These are phyloP conservation scores for Benitochromis conjunctus DNA, from an alignment of 2,113 vertebrate genomes.

Conservation along the genomic window DNA sequence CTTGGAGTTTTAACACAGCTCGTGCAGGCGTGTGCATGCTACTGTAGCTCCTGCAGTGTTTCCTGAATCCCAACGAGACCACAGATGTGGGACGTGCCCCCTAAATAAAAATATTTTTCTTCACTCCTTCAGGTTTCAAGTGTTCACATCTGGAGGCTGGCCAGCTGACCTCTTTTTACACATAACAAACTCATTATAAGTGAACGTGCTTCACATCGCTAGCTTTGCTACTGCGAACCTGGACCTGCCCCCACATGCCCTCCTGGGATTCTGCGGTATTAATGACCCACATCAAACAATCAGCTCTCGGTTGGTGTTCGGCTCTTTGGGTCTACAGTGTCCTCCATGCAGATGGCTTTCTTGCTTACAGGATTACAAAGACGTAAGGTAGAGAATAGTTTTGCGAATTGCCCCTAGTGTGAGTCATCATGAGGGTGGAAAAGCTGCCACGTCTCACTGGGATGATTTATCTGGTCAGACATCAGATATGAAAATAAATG, in stretches of 20 bases:
- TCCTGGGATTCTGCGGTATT: background rate
- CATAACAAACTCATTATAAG: background rate
- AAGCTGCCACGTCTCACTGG: background rate
- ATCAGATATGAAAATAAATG: background rate
- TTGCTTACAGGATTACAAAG: background rate
- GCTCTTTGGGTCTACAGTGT: background rate
- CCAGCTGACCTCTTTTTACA: background rate
- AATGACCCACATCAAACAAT: background rate
- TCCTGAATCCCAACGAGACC: background rate
- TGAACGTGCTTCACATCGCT: background rate
- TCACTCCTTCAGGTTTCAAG: background rate
- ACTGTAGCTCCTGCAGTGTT: background rate
- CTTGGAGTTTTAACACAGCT: background rate
- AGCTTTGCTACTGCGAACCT: background rate
- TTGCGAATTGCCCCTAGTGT: background rate
- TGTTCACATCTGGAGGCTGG: background rate
- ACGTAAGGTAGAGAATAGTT: background rate
- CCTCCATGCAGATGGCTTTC: background rate
- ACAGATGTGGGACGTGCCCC: background rate
- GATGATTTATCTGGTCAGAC: background rate
- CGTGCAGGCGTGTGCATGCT: background rate
- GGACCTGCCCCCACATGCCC: background rate
- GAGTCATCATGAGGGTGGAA: background rate
- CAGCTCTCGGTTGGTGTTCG: background rate
- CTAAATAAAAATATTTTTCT: background rate